These are phyloP conservation scores for Baronia brevicornis DNA, from an alignment of 2,888 invertebrate species.

Conservation along the genomic window DNA sequence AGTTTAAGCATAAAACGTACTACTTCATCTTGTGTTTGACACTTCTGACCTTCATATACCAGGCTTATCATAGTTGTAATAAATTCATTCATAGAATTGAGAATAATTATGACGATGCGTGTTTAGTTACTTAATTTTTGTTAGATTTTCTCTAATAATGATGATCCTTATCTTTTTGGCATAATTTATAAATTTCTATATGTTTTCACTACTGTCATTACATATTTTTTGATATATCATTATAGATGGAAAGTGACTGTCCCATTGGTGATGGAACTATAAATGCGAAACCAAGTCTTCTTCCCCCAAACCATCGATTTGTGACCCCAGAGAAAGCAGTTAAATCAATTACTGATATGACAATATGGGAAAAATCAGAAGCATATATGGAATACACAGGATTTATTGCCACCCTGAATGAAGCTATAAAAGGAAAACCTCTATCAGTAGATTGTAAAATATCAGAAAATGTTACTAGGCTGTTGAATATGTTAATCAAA, in stretches of 20 bases:
- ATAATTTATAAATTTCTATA: too few species aligned
- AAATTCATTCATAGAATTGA: constrained; percentile 3
- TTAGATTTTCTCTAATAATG: too few species aligned
- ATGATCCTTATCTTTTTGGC: too few species aligned
- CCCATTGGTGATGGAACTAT: constrained; percentile 49
- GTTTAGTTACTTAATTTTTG: background rate
- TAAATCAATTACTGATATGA: constrained; percentile 81
- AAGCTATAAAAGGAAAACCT: constrained; percentile 87
- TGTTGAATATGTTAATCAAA: constrained; percentile 81
- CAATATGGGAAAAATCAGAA: constrained; percentile 88
- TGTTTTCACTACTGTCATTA: too few species aligned
- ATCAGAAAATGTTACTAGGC: constrained; percentile 76
- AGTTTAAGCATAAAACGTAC: constrained; percentile 6
- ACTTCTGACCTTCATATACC: constrained; percentile 58
- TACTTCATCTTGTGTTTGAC: constrained; percentile 40
- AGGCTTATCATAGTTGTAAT: constrained; percentile 42
- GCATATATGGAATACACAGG: constrained; percentile 92
- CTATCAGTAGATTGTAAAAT: constrained; percentile 77
- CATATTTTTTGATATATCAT: constrained; percentile 13
- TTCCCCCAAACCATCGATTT: constrained; percentile 77
- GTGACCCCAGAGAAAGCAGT: constrained; percentile 79
- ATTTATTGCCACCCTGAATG: constrained; percentile 90
- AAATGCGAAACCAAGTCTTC: constrained; percentile 28
- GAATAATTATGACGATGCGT: constrained; percentile 5
- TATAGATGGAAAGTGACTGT: constrained; percentile 51